Conservation (phyloP, 2,888 invertebrate genomes). For the Pterostichus madidus region DNA sequence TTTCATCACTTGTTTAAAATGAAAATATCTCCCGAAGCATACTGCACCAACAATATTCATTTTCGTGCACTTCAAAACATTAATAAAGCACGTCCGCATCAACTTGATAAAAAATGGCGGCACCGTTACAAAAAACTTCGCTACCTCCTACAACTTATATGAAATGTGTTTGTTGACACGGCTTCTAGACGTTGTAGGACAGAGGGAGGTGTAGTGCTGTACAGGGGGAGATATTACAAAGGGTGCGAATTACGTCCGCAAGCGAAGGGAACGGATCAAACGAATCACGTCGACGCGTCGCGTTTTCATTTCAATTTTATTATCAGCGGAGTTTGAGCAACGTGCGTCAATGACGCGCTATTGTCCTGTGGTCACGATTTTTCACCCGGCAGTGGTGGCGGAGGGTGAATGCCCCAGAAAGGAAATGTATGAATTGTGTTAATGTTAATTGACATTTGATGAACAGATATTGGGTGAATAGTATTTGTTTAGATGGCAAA, state of each 20-base stretch:
- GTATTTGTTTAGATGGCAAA: not conserved
- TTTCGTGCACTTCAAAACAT: conserved; percentile 23
- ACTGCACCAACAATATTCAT: not conserved
- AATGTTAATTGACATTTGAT: conserved; percentile 27
- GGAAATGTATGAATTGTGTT: conserved; percentile 14
- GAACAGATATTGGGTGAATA: not conserved
- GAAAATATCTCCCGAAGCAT: not conserved
- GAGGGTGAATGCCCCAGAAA: conserved; percentile 3
- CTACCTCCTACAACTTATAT: conserved; percentile 1
- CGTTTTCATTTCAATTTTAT: conserved; percentile 57
- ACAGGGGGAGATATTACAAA: conserved; percentile 41
- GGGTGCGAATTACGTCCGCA: conserved; percentile 36
- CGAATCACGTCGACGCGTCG: conserved; percentile 49
- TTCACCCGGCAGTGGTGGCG: conserved; percentile 5
- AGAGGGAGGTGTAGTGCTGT: not conserved
- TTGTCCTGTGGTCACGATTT: conserved; percentile 52
- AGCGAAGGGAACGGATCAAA: conserved; percentile 43
- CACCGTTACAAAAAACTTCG: conserved; percentile 19
- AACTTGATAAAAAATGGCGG: conserved; percentile 28
- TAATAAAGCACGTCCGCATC: conserved; percentile 16
- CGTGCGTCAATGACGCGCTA: conserved; percentile 37
- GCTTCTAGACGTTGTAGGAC: conserved; percentile 7
- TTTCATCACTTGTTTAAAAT: conserved; percentile 5
- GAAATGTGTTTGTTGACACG: conserved; percentile 49
- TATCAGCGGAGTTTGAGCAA: conserved; percentile 37